These are phyloP conservation scores for Vanessa cardui DNA, from an alignment of 2,888 invertebrate species.

Conservation along the genomic window DNA sequence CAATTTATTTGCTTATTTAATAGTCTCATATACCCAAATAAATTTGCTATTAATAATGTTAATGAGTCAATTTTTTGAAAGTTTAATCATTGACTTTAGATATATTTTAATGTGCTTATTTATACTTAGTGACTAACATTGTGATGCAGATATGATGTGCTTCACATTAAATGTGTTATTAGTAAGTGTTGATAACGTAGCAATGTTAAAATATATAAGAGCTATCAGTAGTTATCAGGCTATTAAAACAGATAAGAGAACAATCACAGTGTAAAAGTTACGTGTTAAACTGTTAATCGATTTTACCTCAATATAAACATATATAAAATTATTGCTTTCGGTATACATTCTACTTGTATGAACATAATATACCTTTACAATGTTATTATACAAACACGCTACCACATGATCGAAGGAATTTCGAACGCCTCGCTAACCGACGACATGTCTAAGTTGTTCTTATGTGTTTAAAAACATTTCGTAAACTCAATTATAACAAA, in stretches of 20 bases:
- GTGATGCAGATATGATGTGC: slow-evolving; percentile 43
- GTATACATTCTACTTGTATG: too few relatives aligned
- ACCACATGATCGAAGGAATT: too few relatives aligned
- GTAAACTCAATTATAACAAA: too few relatives aligned
- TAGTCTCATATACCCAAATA: background rate
- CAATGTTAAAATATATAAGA: slow-evolving; percentile 34
- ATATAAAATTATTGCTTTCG: background rate
- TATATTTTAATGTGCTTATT: slow-evolving; percentile 20
- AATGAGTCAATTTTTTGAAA: background rate
- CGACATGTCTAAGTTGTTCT: too few relatives aligned
- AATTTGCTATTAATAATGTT: background rate
- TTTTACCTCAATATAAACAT: background rate
- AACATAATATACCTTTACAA: too few relatives aligned
- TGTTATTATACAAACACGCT: too few relatives aligned
- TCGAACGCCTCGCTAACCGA: too few relatives aligned
- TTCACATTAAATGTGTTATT: slow-evolving; percentile 35
- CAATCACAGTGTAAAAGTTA: slow-evolving; percentile 35
- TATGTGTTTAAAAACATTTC: too few relatives aligned
- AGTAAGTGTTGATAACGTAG: slow-evolving; percentile 34
- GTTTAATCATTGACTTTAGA: background rate
- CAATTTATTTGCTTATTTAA: slow-evolving; percentile 19
- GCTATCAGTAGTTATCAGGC: slow-evolving; percentile 45
- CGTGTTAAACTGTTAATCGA: slow-evolving; percentile 9
- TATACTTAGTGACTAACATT: slow-evolving; percentile 31
- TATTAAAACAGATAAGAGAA: slow-evolving; percentile 48